Base-by-base conservation (phyloP, 2,797 vertebrate genomes). In the Myotis vivesi region DNA sequence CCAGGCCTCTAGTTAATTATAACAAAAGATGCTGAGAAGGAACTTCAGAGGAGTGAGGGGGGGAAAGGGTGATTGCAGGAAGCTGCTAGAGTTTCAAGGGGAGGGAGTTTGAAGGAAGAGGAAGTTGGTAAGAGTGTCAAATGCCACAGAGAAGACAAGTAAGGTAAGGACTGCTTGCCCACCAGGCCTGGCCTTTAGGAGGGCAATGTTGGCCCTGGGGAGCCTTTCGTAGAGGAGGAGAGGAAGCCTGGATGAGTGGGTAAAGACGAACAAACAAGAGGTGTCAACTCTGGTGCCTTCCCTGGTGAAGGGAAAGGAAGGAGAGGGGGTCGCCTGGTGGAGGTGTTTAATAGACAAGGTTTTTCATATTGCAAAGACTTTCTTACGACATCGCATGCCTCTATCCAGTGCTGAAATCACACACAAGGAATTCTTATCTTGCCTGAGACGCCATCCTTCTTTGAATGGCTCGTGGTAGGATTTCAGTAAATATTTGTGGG, bases 371-470 rank as follows among this genome's bases (percentile, higher is more conserved):
- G 75, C 51, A 38, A 33, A 82, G 53, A 84, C 36, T 79, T 57
- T 64, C 51, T 53, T 19, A 15, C 12, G 49, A 41, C 3, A 11
- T 17, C 20, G 6, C 19, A 2, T 16, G 64, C 41, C 69, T 92
- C 84, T 89, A 80, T 83, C 73, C 79, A 89, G 83, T 64, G 75
- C 92, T 95, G 83, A 92, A 94, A 82, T 79, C 46, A n/a, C 4
- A 49, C 51, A n/a, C 23, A 1, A 28, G 49, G 66, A 89, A 44
- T 75, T 84, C 41, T 68, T 20, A 38, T 69, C 28, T 69, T 66
- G 59, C 51, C 25, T 10, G 8, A 89, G 38, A n/a, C 55, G 6
- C 44, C 38, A 11, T 57, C 16, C 46, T 68, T 59, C 84, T 66
- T 23, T 55, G 51, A 79, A 25, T 33, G 17, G 55, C 51, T 87